Conservation (phyloP, 2,797 vertebrate species). For the Spondyliosoma cantharus region DNA sequence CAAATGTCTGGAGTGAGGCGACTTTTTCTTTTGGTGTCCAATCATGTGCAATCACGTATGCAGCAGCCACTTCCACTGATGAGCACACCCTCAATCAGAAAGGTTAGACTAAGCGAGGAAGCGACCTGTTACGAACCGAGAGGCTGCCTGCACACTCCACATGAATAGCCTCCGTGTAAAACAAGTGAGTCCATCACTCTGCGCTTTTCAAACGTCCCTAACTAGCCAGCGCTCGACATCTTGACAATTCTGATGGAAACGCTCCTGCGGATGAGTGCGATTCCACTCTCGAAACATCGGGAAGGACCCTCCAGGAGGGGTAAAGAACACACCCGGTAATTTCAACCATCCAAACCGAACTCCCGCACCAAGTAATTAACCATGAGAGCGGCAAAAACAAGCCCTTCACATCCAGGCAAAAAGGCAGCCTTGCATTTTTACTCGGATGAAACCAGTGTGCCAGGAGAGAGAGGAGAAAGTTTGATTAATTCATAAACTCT, state of each 20-base stretch:
- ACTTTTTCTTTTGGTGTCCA: conserved; percentile 25
- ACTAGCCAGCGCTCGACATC: background rate
- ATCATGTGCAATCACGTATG: conserved; percentile 27
- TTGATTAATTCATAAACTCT: conserved; percentile 69
- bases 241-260: conserved; percentile 24
- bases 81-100: conserved; percentile 29
- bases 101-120: conserved; percentile 26
- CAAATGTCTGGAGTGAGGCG: background rate
- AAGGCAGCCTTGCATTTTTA: background rate
- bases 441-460: conserved; percentile 1
- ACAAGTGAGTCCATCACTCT: background rate
- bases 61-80: conserved; percentile 36
- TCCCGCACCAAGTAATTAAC: background rate
- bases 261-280: background rate
- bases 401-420: background rate
- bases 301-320: background rate
- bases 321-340: conserved; percentile 4
- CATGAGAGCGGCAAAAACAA: background rate
- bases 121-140: conserved; percentile 5
- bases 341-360: background rate
- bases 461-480: conserved; percentile 24
- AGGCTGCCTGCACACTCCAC: background rate
- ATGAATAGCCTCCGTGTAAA: background rate
- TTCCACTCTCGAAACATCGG: conserved; percentile 6
- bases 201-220: conserved; percentile 4